Conservation (phyloP, 2,888 invertebrate genomes). For the Neoscelio sp. region DNA sequence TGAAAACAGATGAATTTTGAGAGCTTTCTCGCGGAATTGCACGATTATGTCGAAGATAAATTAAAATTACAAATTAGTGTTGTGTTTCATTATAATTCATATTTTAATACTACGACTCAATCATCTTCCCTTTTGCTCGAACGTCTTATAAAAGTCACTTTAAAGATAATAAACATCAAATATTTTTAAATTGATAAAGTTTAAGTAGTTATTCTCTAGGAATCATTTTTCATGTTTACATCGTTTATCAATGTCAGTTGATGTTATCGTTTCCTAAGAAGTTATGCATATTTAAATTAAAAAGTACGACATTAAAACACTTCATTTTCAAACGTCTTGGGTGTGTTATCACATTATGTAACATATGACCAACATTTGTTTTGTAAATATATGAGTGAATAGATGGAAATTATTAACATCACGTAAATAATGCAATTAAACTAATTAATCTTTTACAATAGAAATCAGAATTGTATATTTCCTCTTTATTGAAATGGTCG, state of each 20-base stretch:
- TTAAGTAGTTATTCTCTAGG: slow-evolving; percentile 14
- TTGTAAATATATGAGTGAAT: slow-evolving; percentile 1
- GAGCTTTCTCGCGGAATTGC: slow-evolving; percentile 11
- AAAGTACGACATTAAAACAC: slow-evolving; percentile 6
- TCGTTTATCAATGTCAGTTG: slow-evolving; percentile 28
- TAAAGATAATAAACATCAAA: slow-evolving; percentile 8
- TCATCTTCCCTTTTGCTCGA: too few relatives aligned
- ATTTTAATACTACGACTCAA: neutral
- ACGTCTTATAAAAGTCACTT: slow-evolving; percentile 4
- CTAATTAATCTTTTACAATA: too few relatives aligned
- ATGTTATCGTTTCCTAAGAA: slow-evolving; percentile 1
- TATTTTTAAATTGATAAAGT: slow-evolving; percentile 1
- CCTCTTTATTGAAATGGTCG: too few relatives aligned
- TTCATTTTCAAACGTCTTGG: too few relatives aligned
- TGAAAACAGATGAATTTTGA: slow-evolving; percentile 38
- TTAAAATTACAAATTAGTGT: neutral
- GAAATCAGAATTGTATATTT: too few relatives aligned
- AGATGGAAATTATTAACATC: too few relatives aligned
- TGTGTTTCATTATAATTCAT: neutral
- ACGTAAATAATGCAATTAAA: too few relatives aligned
- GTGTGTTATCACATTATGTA: too few relatives aligned
- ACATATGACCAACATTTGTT: too few relatives aligned
- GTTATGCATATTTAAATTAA: slow-evolving; percentile 10
- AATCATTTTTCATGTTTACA: slow-evolving; percentile 12
- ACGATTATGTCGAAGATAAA: too few relatives aligned